Evolutionary conservation across 2,113 vertebrate species (phyloP).

Genomic region (Balaeniceps rex): DNA sequence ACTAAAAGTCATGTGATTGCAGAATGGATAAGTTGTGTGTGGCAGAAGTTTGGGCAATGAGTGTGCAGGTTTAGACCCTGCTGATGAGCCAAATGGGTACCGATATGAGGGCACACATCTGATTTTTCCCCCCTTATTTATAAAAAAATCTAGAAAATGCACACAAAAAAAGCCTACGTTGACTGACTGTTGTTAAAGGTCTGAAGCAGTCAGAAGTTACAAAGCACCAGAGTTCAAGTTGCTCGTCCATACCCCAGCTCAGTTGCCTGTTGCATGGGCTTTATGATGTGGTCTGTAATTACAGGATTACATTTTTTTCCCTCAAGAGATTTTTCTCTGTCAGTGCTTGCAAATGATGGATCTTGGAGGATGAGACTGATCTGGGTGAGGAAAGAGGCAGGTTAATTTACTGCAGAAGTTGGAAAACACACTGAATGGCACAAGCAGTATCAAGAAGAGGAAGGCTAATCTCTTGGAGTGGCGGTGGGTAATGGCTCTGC

Average conservation of each 20-base stretch:
- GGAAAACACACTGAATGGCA: not conserved
- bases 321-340: not conserved
- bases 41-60: not conserved
- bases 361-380: not conserved
- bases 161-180: not conserved
- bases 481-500: not conserved
- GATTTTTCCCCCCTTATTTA: not conserved
- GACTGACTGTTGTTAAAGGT: not conserved
- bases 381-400: not conserved
- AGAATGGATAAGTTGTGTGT: rapidly evolving
- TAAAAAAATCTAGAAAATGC: not conserved
- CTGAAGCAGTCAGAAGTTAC: not conserved
- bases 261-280: not conserved
- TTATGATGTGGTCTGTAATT: not conserved
- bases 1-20: not conserved
- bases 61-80: not conserved
- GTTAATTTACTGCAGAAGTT: not conserved
- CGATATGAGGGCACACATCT: not conserved
- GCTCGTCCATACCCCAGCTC: not conserved
- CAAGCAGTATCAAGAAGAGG: not conserved
- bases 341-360: not conserved
- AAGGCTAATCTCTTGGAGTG: not conserved
- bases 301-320: not conserved
- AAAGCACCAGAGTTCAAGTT: not conserved
- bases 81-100: not conserved